phyloP scores from a whole-genome alignment of 2,888 invertebrate genomes.

The Cristatella mucedo region DNA sequence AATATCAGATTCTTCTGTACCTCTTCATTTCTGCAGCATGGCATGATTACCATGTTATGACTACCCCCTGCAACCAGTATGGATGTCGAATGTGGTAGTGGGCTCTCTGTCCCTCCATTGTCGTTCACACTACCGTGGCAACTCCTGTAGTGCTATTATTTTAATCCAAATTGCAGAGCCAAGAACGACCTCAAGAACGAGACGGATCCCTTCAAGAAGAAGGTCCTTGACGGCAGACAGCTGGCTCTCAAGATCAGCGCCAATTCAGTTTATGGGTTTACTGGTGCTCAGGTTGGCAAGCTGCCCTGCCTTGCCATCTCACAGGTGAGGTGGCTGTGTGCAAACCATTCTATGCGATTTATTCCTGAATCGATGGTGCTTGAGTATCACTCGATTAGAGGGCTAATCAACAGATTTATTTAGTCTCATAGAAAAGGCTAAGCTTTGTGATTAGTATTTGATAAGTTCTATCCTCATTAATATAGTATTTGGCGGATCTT shows the following conservation, averaged over 20 bases:
- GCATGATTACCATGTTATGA: no score
- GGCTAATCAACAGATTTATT: no score
- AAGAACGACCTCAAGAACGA: slow-evolving; percentile 86
- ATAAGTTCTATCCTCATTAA: no score
- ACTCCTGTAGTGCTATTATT: background rate
- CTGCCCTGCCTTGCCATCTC: slow-evolving; percentile 88
- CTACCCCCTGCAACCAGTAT: no score
- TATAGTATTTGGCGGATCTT: no score
- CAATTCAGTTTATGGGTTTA: slow-evolving; percentile 98
- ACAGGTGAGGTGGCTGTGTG: slow-evolving; percentile 52
- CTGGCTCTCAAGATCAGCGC: slow-evolving; percentile 93
- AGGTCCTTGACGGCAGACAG: slow-evolving; percentile 84
- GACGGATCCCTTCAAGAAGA: slow-evolving; percentile 78
- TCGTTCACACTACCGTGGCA: background rate
- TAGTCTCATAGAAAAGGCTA: no score
- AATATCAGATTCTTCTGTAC: no score
- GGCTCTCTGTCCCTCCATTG: background rate
- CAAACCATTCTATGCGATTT: no score
- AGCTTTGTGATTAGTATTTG: no score
- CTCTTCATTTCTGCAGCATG: no score
- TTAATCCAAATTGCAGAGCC: slow-evolving; percentile 46
- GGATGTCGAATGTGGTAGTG: background rate
- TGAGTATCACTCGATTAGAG: no score
- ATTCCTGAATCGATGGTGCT: no score
- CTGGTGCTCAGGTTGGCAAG: slow-evolving; percentile 93